These are phyloP conservation scores for Gobio occitaniae DNA, from an alignment of 2,797 vertebrate species.

Conservation along the genomic window DNA sequence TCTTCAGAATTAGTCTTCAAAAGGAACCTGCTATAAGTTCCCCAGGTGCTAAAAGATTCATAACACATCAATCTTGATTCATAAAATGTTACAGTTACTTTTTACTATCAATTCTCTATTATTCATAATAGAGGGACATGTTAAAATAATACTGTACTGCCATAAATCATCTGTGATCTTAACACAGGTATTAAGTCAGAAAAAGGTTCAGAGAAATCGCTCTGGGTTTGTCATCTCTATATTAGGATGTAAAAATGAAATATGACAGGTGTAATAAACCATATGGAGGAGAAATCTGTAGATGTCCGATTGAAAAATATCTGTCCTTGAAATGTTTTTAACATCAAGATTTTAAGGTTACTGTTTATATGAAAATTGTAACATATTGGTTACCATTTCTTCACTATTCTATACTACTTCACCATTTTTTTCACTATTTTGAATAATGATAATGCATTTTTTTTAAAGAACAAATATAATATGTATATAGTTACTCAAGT, in stretches of 20 bases:
- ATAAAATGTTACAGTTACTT: constrained; percentile 19
- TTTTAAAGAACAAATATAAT: too few species aligned
- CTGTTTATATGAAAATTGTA: neutral
- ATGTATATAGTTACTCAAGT: neutral
- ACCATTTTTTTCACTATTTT: neutral
- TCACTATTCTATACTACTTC: too few species aligned
- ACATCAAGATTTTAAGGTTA: neutral
- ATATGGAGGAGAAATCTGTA: neutral
- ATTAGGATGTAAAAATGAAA: neutral
- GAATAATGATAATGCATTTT: neutral
- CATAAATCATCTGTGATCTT: constrained; percentile 1
- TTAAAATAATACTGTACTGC: constrained; percentile 1
- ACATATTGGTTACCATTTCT: neutral
- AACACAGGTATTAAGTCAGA: neutral
- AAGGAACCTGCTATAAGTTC: neutral
- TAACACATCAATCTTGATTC: constrained; percentile 19
- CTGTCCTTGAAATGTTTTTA: neutral
- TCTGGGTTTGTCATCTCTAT: neutral
- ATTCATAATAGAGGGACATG: neutral
- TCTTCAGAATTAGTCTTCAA: constrained; percentile 6
- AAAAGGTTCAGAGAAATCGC: neutral
- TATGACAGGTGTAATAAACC: neutral
- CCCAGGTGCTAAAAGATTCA: constrained; percentile 4
- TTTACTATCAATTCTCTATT: constrained; percentile 1
- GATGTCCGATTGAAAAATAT: neutral